Base-by-base conservation (phyloP, 2,797 vertebrate species). In the Pipistrellus pipistrellus region DNA sequence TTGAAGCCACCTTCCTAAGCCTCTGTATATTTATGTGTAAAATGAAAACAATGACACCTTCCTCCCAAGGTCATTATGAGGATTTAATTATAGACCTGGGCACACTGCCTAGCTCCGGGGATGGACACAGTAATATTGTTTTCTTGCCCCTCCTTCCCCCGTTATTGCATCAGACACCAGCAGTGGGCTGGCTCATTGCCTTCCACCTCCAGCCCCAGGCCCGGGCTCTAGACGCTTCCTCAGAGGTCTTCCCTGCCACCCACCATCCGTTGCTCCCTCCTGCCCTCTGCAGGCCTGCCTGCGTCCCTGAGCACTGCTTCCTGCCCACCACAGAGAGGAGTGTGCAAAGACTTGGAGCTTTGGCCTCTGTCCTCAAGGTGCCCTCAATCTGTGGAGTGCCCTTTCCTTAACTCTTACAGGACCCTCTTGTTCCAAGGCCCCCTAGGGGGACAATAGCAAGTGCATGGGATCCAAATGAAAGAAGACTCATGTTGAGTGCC, bases 11-110 rank as follows among this genome's bases (percentile, higher is more conserved):
- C 57, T 72, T 94, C 73, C 64, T 62, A 78, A 93, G 71, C 44
- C 44, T 76, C 25, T 20, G 0, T 15, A 32, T 90, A n/a, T 46
- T 48, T 44, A 41, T 32, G 53, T 1, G 12, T 41, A 72, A 85
- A 78, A 91, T 0, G 1, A 62, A 51, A 51, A 78, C 69, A 68
- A 91, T 62, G 51, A 48, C 2, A 53, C n/a, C 44, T 89, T 92
- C 38, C 38, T 76, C 18, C 32, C 21, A 89, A 95, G 66, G 57
- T 83, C 76, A 90, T 51, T 75, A 64, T 27, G 76, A 93, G n/a
- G 82, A 91, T 93, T 85, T 88, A 80, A 46, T 95, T 91, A 93
- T 25, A 89, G 87, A 57, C 62, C 62, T 51, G 90, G 85, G 85
- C 69, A 86, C 18, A 41, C 38, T 91, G 81, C 95, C 95, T 46